Evolutionary conservation across 2,113 vertebrate species (phyloP), one percentile per base, ranked within the genome.

Genomic region (Gymnorhina tibicen): DNA sequence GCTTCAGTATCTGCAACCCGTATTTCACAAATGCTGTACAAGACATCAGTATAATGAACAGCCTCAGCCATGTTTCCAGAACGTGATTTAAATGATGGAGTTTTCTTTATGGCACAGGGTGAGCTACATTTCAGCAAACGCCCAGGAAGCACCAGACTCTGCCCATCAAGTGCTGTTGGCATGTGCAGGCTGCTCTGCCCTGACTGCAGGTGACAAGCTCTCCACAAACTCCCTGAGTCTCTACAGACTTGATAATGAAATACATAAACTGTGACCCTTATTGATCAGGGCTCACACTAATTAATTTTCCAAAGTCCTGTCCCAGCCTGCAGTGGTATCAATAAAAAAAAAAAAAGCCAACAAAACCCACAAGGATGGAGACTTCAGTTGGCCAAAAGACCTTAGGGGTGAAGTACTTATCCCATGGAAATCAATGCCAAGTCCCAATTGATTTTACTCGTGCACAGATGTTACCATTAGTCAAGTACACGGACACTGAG

Each of bases 181-280:
- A 68, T 41, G 11, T 77, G 21, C 77, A 30, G 10, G 15, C 50
- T 50, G 28, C 42, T 69, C 4, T 81, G 63, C 64, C 56, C 90
- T 85, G 50, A 52, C 50, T 73, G 72, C 1, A 1, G 52, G 83
- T 93, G 93, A 91, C 90, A 90, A 94, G 60, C 85, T 97, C 88
- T 72, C 82, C 60, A 78, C 76, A 30, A 59, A 91, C 85, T 91
- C 85, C 87, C 92, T 83, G 79, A 84, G 92, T 91, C 75, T 96
- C 92, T 55, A 28, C 39, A 95, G 83, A 70, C 95, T 93, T 94
- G 95, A 96, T 96, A 96, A 91, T 95, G 92, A 96, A 96, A 97
- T 96, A 96, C 95, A 78, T 84, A 96, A 95, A 96, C 92, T 91
- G 46, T 92, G 92, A 97, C 88, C 95, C 62, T 86, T 96, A 97